phyloP scores from a whole-genome alignment of 2,888 invertebrate species.

The Asteroscopus sphinx region DNA sequence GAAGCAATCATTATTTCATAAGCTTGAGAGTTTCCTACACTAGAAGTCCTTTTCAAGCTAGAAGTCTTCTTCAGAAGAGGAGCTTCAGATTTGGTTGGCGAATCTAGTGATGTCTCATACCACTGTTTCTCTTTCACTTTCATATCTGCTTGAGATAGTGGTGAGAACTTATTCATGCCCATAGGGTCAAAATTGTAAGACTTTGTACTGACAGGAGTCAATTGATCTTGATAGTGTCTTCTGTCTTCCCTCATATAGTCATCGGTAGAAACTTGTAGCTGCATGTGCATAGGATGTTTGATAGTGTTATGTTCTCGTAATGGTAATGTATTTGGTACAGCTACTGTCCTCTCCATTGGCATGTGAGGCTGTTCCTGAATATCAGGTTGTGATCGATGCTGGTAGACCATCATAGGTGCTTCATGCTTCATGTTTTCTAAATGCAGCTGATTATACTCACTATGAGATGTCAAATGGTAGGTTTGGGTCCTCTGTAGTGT shows the following conservation, averaged over 20 bases:
- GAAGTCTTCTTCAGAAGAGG: slow-evolving; percentile 81
- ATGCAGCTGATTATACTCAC: slow-evolving; percentile 84
- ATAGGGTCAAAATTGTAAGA: slow-evolving; percentile 84
- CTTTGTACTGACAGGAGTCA: slow-evolving; percentile 84
- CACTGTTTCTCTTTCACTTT: slow-evolving; percentile 91
- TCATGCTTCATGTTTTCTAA: slow-evolving; percentile 81
- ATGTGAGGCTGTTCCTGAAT: slow-evolving; percentile 80
- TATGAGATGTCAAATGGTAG: slow-evolving; percentile 86
- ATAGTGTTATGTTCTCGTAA: slow-evolving; percentile 79
- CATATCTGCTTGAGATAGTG: slow-evolving; percentile 79
- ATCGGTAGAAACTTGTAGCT: slow-evolving; percentile 84
- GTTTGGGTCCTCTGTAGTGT: slow-evolving; percentile 87
- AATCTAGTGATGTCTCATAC: slow-evolving; percentile 92
- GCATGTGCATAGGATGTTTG: slow-evolving; percentile 80
- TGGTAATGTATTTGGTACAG: slow-evolving; percentile 82
- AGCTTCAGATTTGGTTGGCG: slow-evolving; percentile 82
- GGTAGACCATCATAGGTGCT: slow-evolving; percentile 73
- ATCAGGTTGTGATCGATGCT: slow-evolving; percentile 83
- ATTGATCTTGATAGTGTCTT: slow-evolving; percentile 74
- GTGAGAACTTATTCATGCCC: slow-evolving; percentile 83
- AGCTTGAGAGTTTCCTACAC: slow-evolving; percentile 88
- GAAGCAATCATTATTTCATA: slow-evolving; percentile 83
- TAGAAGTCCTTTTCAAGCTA: slow-evolving; percentile 88
- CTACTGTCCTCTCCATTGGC: slow-evolving; percentile 74
- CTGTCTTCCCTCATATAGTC: slow-evolving; percentile 78